Base-by-base conservation (phyloP, 2,113 vertebrate genomes). In the Indicator indicator region DNA sequence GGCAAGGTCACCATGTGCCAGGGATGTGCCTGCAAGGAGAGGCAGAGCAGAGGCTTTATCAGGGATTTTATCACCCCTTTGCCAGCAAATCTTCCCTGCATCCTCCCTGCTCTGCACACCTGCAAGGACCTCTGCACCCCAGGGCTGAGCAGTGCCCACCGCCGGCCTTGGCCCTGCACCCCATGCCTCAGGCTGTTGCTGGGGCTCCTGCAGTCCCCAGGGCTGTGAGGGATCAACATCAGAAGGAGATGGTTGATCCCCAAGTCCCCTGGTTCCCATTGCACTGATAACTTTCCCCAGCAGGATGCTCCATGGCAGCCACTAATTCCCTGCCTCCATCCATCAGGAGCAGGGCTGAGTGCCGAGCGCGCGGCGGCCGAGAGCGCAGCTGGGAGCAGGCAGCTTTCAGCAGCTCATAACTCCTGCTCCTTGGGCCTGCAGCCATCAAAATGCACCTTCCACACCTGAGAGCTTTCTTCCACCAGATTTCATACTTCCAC, bases 391-490 rank as follows among this genome's bases (percentile, higher is more conserved):
- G 54, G 77, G 78, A 69, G 90, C n/a, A 86, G 50, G 84, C 74
- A 52, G 82, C 78, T 87, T 82, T 50, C 87, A 78, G 38, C 86
- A 90, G 84, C 89, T 92, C 48, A 0, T 64, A 79, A 90, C 68
- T 95, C 58, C 69, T 38, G 27, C 46, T 56, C 5, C 68, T 86
- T 42, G 69, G 83, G 84, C 67, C 81, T 42, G 38, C 62, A 89
- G 64, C 84, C 89, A 77, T 78, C 84, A 84, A 78, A 94, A 69
- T 27, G 81, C 82, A 86, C 93, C 81, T 94, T 86, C 77, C 81
- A 32, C 62, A 82, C 55, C 50, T 69, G 70, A 87, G 92, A 78
- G 70, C 19, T 60, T 77, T 84, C 63, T 67, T 88, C 77, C 38
- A 73, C 16, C 60, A 50, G 36, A 77, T 67, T 81, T 72, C 36